Evolutionary conservation across 30 jellyfish, hydroid and myxozoan species (phyloP).

Genomic region (Clytia hemisphaerica): DNA sequence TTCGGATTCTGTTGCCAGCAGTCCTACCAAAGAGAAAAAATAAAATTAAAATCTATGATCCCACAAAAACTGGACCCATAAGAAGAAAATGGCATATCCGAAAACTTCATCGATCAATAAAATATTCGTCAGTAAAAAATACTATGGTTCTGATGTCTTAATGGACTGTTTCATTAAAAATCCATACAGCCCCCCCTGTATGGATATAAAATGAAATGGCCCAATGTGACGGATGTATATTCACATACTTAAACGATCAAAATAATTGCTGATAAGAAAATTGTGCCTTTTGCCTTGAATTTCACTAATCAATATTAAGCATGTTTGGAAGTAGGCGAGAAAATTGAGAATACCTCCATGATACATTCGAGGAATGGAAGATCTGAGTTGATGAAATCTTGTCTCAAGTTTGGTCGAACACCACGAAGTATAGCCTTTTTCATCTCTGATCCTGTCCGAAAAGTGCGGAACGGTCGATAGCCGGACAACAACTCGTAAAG

Average conservation of each 20-base stretch:
- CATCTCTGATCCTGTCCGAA: constrained; percentile 66
- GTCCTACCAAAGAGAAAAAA: constrained; percentile 42
- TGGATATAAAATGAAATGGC: no score
- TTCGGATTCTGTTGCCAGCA: constrained; percentile 82
- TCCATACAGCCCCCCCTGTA: no score
- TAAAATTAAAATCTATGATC: background rate
- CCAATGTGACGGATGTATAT: no score
- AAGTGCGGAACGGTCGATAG: constrained; percentile 66
- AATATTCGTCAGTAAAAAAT: no score
- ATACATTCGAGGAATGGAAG: constrained; percentile 61
- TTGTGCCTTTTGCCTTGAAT: background rate
- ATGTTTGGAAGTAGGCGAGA: background rate
- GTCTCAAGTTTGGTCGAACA: constrained; percentile 58
- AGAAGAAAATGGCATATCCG: no score
- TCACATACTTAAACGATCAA: no score
- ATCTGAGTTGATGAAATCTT: constrained; percentile 49
- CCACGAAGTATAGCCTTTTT: constrained; percentile 81
- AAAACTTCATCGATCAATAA: no score
- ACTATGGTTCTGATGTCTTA: no score
- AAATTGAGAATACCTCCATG: constrained; percentile 53
- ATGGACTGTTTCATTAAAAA: no score
- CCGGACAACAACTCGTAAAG: constrained; percentile 82
- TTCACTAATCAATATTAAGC: background rate
- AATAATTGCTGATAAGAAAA: no score
- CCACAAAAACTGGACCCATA: no score